Evolutionary conservation across 1,140 invertebrate species (phyloP), one percentile per base, ranked within the genome.

Genomic region (Atopsyche davidsoni): DNA sequence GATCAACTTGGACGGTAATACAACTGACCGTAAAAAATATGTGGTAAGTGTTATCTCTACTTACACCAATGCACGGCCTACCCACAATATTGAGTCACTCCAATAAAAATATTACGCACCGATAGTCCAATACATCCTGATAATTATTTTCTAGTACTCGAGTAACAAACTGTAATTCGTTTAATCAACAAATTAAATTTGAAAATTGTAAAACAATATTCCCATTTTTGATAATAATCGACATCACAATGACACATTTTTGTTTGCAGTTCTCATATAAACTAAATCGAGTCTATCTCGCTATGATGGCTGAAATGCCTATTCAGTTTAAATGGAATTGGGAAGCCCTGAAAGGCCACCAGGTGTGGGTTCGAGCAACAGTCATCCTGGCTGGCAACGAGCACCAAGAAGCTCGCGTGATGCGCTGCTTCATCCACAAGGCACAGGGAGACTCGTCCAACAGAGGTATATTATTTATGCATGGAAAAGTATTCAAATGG

Each of bases 271-370:
- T 46, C 21, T 57, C 55, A n/a, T n/a, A 35, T 9, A 11, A 49
- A 31, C 18, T 50, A 28, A 53, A 57, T 28, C 35, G 46, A 17
- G 50, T 50, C 4, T 57, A 42, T 38, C 25, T 57, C 6, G 21
- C 22, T 18, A 57, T 57, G 55, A 42, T 50, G 38, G 16, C 50
- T 2, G 55, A 57, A 35, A 50, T 57, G 55, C 39, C 55, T 10
- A 28, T 57, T 9, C 32, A 49, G 18, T 57, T 53, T 21, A 41
- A 42, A 19, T 57, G 55, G 55, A 25, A 57, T 41, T 53, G 45
- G 49, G 23, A 44, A 2, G 14, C 11, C 10, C 22, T 50, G 11
- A 16, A 39, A 4, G 19, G 40, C 14, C 14, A 23, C 4, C 13
- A 38, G n/a, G 16, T 51, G 32, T 53, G 39, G 28, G 38, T 55